phyloP scores from a whole-genome alignment of 2,113 vertebrate species.

The Camelus bactrianus region DNA sequence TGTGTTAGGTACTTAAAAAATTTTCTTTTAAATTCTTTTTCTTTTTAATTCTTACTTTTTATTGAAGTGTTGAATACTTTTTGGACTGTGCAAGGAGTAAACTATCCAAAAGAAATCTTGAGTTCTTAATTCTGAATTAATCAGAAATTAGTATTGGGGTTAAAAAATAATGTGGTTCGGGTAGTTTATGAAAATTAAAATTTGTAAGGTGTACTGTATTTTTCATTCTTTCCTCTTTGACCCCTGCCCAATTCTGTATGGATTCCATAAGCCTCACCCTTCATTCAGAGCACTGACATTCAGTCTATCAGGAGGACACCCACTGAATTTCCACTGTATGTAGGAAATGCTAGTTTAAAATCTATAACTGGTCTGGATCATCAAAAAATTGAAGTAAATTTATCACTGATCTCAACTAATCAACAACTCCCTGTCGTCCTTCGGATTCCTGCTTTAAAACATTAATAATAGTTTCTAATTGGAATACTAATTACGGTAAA shows the following conservation, averaged over 20 bases:
- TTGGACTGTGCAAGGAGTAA: background rate
- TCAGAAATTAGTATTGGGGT: background rate
- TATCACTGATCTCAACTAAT: background rate
- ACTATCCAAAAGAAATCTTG: background rate
- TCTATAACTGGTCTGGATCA: background rate
- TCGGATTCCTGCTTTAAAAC: background rate
- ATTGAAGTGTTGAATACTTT: conserved; percentile 16
- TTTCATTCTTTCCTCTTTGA: background rate
- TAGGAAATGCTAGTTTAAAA: conserved; percentile 37
- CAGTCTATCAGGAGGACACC: background rate
- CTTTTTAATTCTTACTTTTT: too few species aligned
- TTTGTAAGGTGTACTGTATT: background rate
- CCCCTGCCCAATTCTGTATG: accelerated
- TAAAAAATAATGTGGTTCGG: background rate
- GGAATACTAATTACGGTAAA: background rate
- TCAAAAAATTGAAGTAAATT: conserved; percentile 29
- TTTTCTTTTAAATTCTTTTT: too few species aligned
- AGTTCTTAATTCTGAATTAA: background rate
- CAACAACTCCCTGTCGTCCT: background rate
- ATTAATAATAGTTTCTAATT: background rate
- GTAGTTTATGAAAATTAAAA: background rate
- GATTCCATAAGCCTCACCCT: background rate
- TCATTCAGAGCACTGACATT: background rate
- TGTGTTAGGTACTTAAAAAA: conserved; percentile 28
- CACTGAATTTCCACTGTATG: background rate